Base-by-base conservation (phyloP, 2,888 invertebrate genomes). In the Phymatocera aterrima region DNA sequence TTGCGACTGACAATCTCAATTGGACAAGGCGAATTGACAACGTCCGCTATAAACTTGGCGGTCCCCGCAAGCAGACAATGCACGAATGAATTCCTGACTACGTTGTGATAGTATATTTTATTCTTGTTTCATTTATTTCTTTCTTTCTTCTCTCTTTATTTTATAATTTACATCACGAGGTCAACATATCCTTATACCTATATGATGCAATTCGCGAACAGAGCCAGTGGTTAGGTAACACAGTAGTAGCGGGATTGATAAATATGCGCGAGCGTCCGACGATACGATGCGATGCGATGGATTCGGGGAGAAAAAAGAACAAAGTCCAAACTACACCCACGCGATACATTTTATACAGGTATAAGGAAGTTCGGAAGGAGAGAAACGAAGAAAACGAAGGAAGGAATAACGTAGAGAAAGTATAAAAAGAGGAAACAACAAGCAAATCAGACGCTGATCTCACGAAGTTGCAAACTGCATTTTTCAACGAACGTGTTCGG, bases 141-240 rank as follows among this genome's bases (percentile, higher is more conserved):
- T n/a, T n/a, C n/a, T n/a, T n/a, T n/a, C n/a, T n/a, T n/a, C n/a
- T n/a, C n/a, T n/a, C n/a, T n/a, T n/a, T n/a, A n/a, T n/a, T n/a
- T n/a, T 61, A 10, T 0, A 61, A 6, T 37, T 37, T 18, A 61
- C n/a, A 34, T 18, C 34, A n/a, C 37, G 37, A 64, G n/a, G 61
- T 64, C 54, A 64, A 37, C 61, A 37, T 8, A 34, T 64, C n/a
- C 3, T 6, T 24, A 5, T 2, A 10, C 34, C 24, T 4, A 12
- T 21, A 12, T 43, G 12, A 43, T 68, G 65, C 65, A 43, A 68
- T 68, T 65, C 43, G n/a, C n/a, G n/a, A n/a, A n/a, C n/a, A n/a
- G n/a, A n/a, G n/a, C 2, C 8, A n/a, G 40, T 40, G 37, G 21
- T 65, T 65, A 40, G 65, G 40, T 37, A 65, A 65, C 65, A n/a